Evolutionary conservation across 64 coral and sea anemone genomes (phyloP).

Genomic region (Montipora cactus): DNA sequence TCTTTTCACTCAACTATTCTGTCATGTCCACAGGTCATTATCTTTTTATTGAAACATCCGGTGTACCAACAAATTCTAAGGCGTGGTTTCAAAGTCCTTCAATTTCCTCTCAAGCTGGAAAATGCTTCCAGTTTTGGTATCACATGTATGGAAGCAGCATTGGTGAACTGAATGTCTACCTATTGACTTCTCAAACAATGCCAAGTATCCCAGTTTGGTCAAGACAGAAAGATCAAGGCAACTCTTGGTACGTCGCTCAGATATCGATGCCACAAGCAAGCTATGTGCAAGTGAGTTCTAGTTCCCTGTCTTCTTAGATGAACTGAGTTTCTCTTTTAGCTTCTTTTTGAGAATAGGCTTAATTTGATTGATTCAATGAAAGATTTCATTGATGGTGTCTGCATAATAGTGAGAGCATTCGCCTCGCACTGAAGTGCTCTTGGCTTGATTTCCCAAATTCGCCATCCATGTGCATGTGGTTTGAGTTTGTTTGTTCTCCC

Average conservation of each 20-base stretch:
- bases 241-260: constrained; percentile 85
- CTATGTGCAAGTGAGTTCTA: background rate
- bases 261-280: constrained; percentile 66
- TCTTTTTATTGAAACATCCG: constrained; percentile 81
- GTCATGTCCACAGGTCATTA: constrained; percentile 72
- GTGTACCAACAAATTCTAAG: constrained; percentile 26
- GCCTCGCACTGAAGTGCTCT: too few relatives aligned
- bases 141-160: constrained; percentile 96
- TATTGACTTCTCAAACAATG: constrained; percentile 53
- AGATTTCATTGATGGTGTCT: too few relatives aligned
- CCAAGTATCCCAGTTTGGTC: constrained; percentile 76
- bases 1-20: background rate
- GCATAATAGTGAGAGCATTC: too few relatives aligned
- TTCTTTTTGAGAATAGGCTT: too few relatives aligned
- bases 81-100: constrained; percentile 76
- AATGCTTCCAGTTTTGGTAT: constrained; percentile 98
- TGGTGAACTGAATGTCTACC: constrained; percentile 86
- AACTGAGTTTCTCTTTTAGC: too few relatives aligned
- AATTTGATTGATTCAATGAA: too few relatives aligned
- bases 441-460: too few relatives aligned
- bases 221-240: constrained; percentile 80
- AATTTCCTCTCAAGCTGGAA: constrained; percentile 64
- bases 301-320: background rate
- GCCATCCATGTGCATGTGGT: too few relatives aligned
- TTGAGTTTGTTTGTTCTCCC: too few relatives aligned